Base-by-base conservation (phyloP, 2,888 invertebrate species). In the Caenorhabditis virilis region DNA sequence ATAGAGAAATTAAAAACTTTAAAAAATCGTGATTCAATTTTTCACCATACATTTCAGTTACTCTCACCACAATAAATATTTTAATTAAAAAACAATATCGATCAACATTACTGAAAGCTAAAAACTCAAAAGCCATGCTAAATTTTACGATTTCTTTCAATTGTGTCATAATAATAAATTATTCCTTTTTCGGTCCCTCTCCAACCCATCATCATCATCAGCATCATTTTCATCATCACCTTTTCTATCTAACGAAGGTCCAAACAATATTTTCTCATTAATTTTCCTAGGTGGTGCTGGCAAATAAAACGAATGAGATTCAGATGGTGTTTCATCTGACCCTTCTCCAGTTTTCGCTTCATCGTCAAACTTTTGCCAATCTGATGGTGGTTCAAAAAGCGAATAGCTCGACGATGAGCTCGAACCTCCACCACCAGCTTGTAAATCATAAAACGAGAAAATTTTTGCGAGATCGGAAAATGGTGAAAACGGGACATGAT, bases 381-480 rank as follows among this genome's bases (percentile, higher is more conserved):
- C 54, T 7, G 55, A 47, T 6, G 65, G 65, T 18, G 65, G 50
- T 30, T 65, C 65, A 27, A 65, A 65, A n/a, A 64, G 42, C 2
- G 65, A 59, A 30, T 65, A 65, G 16, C 60, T 56, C 9, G 58
- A 56, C 15, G 55, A 56, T 1, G 63, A 63, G 23, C 54, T 58
- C 4, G 63, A 64, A n/a, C 16, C 16, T 2, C 50, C 39, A n/a
- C 52, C 51, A n/a, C 54, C 55, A 25, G 54, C 63, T 35, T 59
- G 59, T 2, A 66, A 36, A 36, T 66, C 66, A 30, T 61, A 66
- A 39, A 66, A 61, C 2, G 66, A 61, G 51, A 61, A 66, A 23
- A 66, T 66, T 47, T 61, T 60, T 7, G 65, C 65, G 25, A 65
- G 60, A 53, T 65, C 65, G n/a, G 59, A 60, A 27, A 60, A 53